These are phyloP conservation scores for Sebastolobus alascanus DNA, from an alignment of 2,797 vertebrate genomes.

Conservation along the genomic window DNA sequence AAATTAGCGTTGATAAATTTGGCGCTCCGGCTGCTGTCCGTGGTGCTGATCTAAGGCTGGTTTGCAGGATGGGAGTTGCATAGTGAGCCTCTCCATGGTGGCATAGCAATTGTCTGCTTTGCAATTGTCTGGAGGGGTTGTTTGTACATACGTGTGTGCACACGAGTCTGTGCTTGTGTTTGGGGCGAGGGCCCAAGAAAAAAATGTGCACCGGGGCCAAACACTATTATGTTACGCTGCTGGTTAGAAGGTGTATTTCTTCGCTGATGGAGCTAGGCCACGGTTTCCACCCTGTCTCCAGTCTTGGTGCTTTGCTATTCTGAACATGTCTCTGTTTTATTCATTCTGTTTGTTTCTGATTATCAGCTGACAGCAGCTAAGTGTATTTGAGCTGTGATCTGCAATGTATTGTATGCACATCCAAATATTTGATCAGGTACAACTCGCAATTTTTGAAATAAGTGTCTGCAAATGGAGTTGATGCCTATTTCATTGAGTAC, in stretches of 20 bases:
- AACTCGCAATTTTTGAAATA: neutral
- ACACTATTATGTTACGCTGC: too few relatives aligned
- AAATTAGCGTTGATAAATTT: too few relatives aligned
- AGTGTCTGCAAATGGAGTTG: neutral
- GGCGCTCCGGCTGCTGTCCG: too few relatives aligned
- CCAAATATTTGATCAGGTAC: conserved; percentile 2
- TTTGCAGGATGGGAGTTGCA: too few relatives aligned
- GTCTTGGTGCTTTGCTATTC: neutral
- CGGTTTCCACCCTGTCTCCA: neutral
- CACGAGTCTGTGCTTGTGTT: too few relatives aligned
- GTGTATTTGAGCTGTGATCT: neutral
- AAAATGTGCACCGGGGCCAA: too few relatives aligned
- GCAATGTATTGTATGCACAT: neutral
- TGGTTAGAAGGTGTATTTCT: neutral
- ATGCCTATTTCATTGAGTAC: neutral
- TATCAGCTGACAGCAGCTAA: conserved; percentile 5
- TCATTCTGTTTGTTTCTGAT: neutral
- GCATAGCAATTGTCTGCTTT: too few relatives aligned
- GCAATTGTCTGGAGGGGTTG: too few relatives aligned
- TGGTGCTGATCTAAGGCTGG: too few relatives aligned
- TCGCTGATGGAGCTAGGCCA: neutral
- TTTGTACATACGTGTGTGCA: too few relatives aligned
- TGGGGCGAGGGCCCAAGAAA: too few relatives aligned
- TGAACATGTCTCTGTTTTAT: conserved; percentile 1
- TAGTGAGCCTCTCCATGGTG: too few relatives aligned